These are phyloP conservation scores for Nothoprocta perdicaria DNA, from an alignment of 2,113 vertebrate genomes.

Conservation along the genomic window DNA sequence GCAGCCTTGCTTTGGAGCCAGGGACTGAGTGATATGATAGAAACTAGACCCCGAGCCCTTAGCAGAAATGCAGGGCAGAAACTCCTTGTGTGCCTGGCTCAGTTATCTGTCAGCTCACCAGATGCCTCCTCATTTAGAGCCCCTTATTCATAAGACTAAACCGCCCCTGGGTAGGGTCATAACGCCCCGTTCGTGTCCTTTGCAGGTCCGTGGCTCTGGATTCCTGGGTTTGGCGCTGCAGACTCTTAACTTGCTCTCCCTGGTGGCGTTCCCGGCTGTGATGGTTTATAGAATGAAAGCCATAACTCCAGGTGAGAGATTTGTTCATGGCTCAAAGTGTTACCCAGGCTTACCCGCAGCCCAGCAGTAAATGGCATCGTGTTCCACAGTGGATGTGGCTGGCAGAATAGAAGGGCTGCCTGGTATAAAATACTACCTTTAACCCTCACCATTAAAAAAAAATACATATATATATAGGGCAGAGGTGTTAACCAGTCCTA, in stretches of 20 bases:
- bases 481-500: not conserved
- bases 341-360: not conserved
- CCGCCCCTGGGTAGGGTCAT: not conserved
- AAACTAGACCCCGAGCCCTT: not conserved
- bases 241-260: not conserved
- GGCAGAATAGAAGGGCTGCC: not conserved
- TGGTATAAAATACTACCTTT: not conserved
- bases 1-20: not conserved
- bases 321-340: not conserved
- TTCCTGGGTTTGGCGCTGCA: not conserved
- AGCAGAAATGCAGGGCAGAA: not conserved
- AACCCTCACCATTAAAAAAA: not conserved
- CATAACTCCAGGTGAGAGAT: not conserved
- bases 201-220: accelerated
- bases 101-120: not conserved
- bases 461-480: not conserved
- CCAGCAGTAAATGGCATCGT: not conserved
- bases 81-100: not conserved
- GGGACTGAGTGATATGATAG: not conserved
- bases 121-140: not conserved
- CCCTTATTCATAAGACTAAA: not conserved
- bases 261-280: not conserved
- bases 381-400: not conserved
- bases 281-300: not conserved
- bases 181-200: not conserved